Conservation (phyloP, 2,888 invertebrate genomes). For the Dynastes tityus region DNA sequence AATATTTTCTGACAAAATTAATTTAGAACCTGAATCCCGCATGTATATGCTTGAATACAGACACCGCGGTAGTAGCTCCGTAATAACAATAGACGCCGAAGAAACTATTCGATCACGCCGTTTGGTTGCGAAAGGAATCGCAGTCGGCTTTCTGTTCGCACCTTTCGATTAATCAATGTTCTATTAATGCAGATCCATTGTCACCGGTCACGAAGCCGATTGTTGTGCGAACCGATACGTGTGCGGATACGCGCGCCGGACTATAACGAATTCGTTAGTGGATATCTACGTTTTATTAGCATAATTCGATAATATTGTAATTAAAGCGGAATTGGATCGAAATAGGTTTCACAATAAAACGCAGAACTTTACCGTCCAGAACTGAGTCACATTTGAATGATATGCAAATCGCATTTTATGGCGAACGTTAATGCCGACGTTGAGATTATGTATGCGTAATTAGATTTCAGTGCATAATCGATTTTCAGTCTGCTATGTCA, state of each 20-base stretch:
- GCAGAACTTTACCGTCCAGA: neutral
- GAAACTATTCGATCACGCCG: constrained; percentile 19
- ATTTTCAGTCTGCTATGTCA: neutral
- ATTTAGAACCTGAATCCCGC: constrained; percentile 2
- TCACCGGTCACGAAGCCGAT: constrained; percentile 35
- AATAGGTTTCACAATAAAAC: neutral
- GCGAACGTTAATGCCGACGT: neutral
- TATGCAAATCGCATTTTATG: constrained; percentile 29
- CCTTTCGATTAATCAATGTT: constrained; percentile 42
- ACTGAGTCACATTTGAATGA: constrained; percentile 14
- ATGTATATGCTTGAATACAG: neutral
- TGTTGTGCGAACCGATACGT: constrained; percentile 10
- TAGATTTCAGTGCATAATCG: neutral
- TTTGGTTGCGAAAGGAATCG: constrained; percentile 27
- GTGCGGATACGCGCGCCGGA: neutral
- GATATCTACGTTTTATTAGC: constrained; percentile 23
- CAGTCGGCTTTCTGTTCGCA: constrained; percentile 35
- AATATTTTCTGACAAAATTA: neutral
- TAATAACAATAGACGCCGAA: constrained; percentile 19
- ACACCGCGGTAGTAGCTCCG: constrained; percentile 11
- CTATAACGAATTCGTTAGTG: constrained; percentile 20
- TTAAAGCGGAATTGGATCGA: constrained; percentile 24
- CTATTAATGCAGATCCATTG: constrained; percentile 42
- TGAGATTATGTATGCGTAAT: constrained; percentile 12
- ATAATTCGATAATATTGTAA: constrained; percentile 27